A percentile compares a stretch with the other conserved stretches of the same genome.
phyloP scores from a whole-genome alignment of 2,113 vertebrate species.

The Drymodes brunneopygia region DNA sequence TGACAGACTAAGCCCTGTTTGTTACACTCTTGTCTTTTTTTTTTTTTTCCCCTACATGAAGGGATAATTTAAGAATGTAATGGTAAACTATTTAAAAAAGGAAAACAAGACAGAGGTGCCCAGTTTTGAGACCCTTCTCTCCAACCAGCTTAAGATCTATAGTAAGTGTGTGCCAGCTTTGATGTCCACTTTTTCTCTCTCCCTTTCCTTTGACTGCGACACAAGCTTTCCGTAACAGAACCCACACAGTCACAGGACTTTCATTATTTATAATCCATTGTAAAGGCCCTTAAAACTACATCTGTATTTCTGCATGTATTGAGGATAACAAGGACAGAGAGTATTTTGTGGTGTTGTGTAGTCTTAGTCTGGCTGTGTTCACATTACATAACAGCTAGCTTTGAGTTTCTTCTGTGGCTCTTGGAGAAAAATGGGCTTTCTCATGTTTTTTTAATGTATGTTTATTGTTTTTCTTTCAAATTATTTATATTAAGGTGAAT shows the following conservation, averaged over 20 bases:
- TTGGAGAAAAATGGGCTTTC: neutral
- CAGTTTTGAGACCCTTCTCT: neutral
- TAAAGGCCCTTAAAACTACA: neutral
- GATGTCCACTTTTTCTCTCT: neutral
- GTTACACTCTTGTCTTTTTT: neutral
- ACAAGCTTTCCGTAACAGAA: neutral
- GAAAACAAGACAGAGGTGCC: neutral
- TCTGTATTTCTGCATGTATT: neutral
- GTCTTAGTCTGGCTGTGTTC: neutral
- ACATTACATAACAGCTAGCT: neutral
- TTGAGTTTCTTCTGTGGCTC: neutral
- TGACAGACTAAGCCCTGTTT: neutral
- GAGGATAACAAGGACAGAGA: neutral
- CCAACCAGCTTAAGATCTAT: neutral
- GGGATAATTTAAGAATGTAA: neutral
- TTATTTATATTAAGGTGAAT: neutral
- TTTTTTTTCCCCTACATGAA: neutral
- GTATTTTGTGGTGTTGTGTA: neutral
- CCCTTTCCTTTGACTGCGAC: neutral
- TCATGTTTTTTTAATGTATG: neutral
- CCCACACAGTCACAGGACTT: neutral
- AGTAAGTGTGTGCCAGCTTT: neutral
- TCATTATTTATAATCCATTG: neutral
- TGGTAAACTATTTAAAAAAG: neutral
- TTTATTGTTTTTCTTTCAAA: neutral